Conservation (phyloP, 1,140 invertebrate species). For the Copidosoma floridanum region DNA sequence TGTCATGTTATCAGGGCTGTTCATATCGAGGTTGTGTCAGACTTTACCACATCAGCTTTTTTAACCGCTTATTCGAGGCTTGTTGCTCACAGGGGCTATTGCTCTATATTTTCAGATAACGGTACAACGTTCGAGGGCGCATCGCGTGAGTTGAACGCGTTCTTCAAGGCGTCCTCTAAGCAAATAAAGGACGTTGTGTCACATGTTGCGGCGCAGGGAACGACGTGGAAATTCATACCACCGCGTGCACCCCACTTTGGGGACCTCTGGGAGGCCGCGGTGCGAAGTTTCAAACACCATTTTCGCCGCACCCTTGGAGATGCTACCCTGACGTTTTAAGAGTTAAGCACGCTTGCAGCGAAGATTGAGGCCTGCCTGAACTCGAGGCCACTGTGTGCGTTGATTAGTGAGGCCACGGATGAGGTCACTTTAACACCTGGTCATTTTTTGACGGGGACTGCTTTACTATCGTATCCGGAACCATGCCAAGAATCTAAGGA, state of each 20-base stretch:
- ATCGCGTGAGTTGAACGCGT: background rate
- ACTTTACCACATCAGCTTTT: background rate
- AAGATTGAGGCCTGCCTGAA: background rate
- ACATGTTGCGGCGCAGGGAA: background rate
- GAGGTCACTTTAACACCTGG: no score
- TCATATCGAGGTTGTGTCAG: background rate
- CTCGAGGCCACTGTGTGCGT: background rate
- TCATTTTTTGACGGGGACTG: no score
- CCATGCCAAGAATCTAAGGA: no score
- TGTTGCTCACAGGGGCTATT: background rate
- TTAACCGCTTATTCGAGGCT: background rate
- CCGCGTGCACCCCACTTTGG: background rate
- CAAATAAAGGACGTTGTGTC: background rate
- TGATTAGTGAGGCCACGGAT: no score
- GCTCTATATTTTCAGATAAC: background rate
- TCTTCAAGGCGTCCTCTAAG: background rate
- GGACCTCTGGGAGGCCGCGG: background rate
- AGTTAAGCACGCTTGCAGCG: no score
- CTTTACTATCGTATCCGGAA: no score
- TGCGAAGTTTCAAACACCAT: background rate
- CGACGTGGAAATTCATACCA: background rate
- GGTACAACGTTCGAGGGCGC: background rate
- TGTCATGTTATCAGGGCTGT: background rate
- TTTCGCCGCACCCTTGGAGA: background rate
- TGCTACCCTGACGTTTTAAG: background rate